Percentiles rank a stretch among this genome's conserved stretches.
Conservation (phyloP, 2,888 invertebrate genomes). For the Drosophila putrida region DNA sequence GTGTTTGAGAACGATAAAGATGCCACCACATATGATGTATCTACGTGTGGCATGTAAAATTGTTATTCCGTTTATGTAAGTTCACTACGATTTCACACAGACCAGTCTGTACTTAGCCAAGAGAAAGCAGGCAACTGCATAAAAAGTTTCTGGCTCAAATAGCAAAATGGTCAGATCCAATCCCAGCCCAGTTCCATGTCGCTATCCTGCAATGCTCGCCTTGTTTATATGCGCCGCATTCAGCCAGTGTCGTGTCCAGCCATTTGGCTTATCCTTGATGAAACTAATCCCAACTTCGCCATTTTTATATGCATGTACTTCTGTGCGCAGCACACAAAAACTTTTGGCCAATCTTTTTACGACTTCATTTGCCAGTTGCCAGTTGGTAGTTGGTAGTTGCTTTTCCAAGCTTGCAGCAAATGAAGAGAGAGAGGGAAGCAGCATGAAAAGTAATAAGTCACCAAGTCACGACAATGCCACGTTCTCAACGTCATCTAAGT, state of each 20-base stretch:
- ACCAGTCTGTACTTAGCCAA: slow-evolving; percentile 20
- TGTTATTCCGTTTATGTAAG: slow-evolving; percentile 52
- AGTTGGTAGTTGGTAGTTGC: slow-evolving; percentile 39
- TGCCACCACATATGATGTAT: slow-evolving; percentile 25
- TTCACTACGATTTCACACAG: slow-evolving; percentile 22
- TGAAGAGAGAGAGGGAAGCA: slow-evolving; percentile 8
- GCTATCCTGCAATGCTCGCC: slow-evolving; percentile 28
- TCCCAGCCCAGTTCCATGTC: slow-evolving; percentile 22
- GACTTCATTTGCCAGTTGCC: slow-evolving; percentile 77
- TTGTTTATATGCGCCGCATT: slow-evolving; percentile 65
- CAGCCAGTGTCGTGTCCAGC: slow-evolving; percentile 66
- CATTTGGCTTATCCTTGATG: slow-evolving; percentile 80
- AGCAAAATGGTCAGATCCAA: slow-evolving; percentile 55
- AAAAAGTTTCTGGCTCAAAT: slow-evolving; percentile 73
- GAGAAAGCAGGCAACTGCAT: slow-evolving; percentile 60
- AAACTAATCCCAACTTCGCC: slow-evolving; percentile 82
- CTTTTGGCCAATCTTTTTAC: slow-evolving; percentile 82
- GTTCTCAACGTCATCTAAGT: slow-evolving; percentile 29
- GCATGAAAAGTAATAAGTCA: slow-evolving; percentile 77
- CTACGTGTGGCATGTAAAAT: slow-evolving; percentile 48
- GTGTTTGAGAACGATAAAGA: slow-evolving; percentile 4
- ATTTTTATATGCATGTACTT: slow-evolving; percentile 80
- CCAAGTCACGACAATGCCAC: slow-evolving; percentile 62
- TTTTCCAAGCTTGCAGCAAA: slow-evolving; percentile 20
- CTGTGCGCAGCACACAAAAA: slow-evolving; percentile 76